phyloP scores from a whole-genome alignment of 1,140 invertebrate genomes.

The Dinothrombium tinctorium region DNA sequence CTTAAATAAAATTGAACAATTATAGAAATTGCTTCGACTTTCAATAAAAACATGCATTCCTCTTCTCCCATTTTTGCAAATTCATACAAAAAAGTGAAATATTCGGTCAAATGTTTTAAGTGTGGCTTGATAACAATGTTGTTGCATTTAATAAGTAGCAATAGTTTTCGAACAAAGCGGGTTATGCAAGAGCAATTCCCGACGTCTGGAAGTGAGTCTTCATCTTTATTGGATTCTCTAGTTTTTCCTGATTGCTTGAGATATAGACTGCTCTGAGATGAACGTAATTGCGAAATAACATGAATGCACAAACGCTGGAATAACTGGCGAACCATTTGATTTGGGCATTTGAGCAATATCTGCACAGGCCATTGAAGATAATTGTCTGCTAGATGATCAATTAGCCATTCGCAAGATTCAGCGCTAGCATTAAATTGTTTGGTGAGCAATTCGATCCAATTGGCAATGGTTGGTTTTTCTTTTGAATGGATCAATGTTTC shows the following conservation, averaged over 20 bases:
- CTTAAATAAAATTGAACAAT: constrained; percentile 78
- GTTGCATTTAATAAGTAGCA: constrained; percentile 42
- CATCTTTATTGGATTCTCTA: not conserved
- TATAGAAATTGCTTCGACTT: constrained; percentile 59
- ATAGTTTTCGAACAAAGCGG: constrained; percentile 61
- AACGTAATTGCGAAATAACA: constrained; percentile 60
- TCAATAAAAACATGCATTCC: constrained; percentile 60
- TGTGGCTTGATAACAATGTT: constrained; percentile 39
- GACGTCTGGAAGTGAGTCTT: constrained; percentile 20
- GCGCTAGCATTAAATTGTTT: constrained; percentile 81
- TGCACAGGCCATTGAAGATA: constrained; percentile 76
- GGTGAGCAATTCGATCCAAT: constrained; percentile 79
- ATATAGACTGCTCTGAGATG: constrained; percentile 43
- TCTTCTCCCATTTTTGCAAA: constrained; percentile 86
- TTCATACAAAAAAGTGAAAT: constrained; percentile 69
- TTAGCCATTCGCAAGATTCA: constrained; percentile 69
- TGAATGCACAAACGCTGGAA: constrained; percentile 68
- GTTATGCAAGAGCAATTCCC: constrained; percentile 69
- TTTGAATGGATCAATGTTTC: constrained; percentile 91
- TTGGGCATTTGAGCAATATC: constrained; percentile 79
- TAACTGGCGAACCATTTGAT: constrained; percentile 46
- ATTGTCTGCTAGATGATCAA: constrained; percentile 70
- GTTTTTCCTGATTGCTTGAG: too few relatives aligned
- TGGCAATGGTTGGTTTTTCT: constrained; percentile 88
- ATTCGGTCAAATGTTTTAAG: constrained; percentile 65